Base-by-base conservation (phyloP, 1,140 invertebrate genomes). In the Paramacrobiotus metropolitanus region DNA sequence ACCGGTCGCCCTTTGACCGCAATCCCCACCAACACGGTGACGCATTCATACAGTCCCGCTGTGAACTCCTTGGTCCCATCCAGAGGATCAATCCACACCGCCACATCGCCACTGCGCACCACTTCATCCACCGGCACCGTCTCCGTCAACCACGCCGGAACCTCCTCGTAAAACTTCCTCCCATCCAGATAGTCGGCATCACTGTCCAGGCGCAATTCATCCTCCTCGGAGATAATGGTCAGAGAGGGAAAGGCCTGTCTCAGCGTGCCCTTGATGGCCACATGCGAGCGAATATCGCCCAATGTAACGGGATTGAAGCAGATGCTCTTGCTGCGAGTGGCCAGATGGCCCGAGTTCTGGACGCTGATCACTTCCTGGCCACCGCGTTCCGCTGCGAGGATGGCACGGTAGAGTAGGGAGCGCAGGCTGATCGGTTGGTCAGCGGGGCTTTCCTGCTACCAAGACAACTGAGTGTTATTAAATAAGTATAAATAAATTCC, bases 31-130 rank as follows among this genome's bases (percentile, higher is more conserved):
- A 98, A 97, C 1, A 24, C 28, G 24, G 48, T 55, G 15, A 55
- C 48, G 24, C 28, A 55, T 9, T 55, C 48, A 24, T 55, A 55
- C 15, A 20, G 48, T 28, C 48, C 48, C 4, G 15, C 48, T 24
- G 24, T 55, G 72, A 86, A 98, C 77, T 98, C 94, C 76, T 97
- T 83, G 1, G 94, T 98, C 2, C 93, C 94, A 79, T 98, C 94
- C 18, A 98, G 75, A 21, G 94, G 94, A 80, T 98, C 94, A 66
- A 97, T 88, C 78, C 78, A 80, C 20, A 80, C 73, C n/a, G 75
- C 67, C 29, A 80, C 69, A 48, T 77, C 71, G 21, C 70, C 68
- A 24, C 69, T 59, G 9, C 71, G 67, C 4, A 77, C 70, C 9
- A 68, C 64, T 45, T 71, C 68, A 64, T 76, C 74, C 62, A 66